Evolutionary conservation across 2,113 vertebrate species (phyloP).

Genomic region (Oncorhynchus tshawytscha): DNA sequence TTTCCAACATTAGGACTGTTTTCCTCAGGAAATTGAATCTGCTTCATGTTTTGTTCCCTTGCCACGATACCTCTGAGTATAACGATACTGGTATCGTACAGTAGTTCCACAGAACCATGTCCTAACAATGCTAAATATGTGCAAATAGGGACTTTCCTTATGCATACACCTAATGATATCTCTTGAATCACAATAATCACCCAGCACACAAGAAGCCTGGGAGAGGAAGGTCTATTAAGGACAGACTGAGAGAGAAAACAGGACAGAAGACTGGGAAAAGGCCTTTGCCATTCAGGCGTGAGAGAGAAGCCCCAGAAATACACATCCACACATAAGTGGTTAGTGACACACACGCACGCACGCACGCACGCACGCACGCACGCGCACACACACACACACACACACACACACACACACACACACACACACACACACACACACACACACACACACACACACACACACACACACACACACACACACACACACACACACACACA

Average conservation of each 20-base stretch:
- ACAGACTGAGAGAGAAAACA: constrained; percentile 15
- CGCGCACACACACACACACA: not conserved
- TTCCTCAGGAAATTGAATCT: too few species aligned
- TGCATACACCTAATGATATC: too few species aligned
- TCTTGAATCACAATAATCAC: too few species aligned
- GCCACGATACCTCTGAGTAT: too few species aligned
- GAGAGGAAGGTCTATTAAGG: constrained; percentile 7
- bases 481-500: not conserved
- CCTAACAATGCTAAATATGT: too few species aligned
- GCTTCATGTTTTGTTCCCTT: too few species aligned
- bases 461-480: not conserved
- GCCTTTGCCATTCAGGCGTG: constrained; percentile 14
- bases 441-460: too few species aligned
- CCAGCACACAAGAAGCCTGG: not conserved
- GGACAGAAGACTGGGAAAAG: constrained; percentile 16
- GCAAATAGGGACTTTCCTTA: too few species aligned
- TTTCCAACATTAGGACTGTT: too few species aligned
- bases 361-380: too few species aligned
- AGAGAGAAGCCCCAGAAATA: not conserved
- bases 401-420: not conserved
- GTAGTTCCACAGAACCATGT: too few species aligned
- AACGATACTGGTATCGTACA: too few species aligned
- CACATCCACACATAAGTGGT: not conserved
- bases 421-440: not conserved
- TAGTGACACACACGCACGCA: not conserved